phyloP scores from a whole-genome alignment of 2,113 vertebrate genomes.

The Acrocephalus kingi region DNA sequence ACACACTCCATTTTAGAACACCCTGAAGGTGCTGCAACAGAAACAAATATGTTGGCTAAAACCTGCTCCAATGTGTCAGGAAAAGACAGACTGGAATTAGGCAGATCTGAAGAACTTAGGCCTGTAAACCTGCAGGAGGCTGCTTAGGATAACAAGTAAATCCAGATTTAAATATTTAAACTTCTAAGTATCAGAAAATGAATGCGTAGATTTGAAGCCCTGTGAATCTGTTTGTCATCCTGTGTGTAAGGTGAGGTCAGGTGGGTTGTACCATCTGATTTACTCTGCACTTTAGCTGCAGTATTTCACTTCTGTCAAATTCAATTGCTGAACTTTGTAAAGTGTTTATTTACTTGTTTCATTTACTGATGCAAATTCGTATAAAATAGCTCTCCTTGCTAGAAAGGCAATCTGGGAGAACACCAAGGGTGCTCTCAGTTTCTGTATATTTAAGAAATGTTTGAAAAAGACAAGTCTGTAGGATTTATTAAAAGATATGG shows the following conservation, averaged over 20 bases:
- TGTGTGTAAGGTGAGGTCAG: background rate
- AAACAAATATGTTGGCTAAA: background rate
- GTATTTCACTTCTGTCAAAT: background rate
- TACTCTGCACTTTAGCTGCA: background rate
- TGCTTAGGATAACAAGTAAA: constrained; percentile 62
- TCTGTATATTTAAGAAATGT: background rate
- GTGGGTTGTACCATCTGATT: background rate
- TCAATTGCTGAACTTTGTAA: background rate
- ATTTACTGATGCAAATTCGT: background rate
- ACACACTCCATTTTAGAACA: background rate
- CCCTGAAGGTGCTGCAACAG: background rate
- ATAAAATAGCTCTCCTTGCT: background rate
- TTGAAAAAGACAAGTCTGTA: background rate
- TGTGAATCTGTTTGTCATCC: background rate
- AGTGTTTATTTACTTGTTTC: background rate
- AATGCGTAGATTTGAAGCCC: background rate
- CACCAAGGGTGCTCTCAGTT: background rate
- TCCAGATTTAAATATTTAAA: constrained; percentile 65
- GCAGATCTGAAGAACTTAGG: constrained; percentile 27
- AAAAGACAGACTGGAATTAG: constrained; percentile 23
- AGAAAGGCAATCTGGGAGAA: background rate
- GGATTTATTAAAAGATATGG: background rate
- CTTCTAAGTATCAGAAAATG: constrained; percentile 10
- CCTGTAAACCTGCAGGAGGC: constrained; percentile 60
- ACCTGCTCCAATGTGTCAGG: background rate